These are phyloP conservation scores for Calephelis perditalis DNA, from an alignment of 2,888 invertebrate species.

Conservation along the genomic window DNA sequence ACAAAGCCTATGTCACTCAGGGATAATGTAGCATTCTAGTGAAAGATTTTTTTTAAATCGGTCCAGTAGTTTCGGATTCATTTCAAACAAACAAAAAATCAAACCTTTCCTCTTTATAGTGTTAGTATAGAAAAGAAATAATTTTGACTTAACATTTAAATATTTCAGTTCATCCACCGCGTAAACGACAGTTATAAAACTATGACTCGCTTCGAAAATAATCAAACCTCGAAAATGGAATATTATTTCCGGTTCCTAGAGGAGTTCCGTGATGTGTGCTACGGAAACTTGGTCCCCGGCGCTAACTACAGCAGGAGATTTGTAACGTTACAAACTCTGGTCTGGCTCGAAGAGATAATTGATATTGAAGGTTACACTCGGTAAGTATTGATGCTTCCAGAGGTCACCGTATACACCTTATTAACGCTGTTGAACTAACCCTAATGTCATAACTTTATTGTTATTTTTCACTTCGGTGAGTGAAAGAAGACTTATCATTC, in stretches of 20 bases:
- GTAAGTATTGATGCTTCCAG: constrained; percentile 29
- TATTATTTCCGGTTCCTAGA: constrained; percentile 66
- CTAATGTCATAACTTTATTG: too few species aligned
- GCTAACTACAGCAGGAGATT: constrained; percentile 81
- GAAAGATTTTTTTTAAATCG: too few species aligned
- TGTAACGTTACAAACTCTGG: constrained; percentile 77
- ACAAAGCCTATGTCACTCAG: too few species aligned
- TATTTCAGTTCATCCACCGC: constrained; percentile 55
- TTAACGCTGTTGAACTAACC: too few species aligned
- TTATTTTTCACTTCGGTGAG: too few species aligned
- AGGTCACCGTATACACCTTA: too few species aligned
- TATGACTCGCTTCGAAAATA: constrained; percentile 32
- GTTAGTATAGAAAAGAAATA: too few species aligned
- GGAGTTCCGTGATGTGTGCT: constrained; percentile 67
- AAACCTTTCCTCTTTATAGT: too few species aligned
- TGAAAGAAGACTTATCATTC: too few species aligned
- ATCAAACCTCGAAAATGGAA: constrained; percentile 23
- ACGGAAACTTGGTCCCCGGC: constrained; percentile 77
- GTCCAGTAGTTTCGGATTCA: too few species aligned
- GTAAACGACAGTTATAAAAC: constrained; percentile 52
- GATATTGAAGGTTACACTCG: constrained; percentile 34
- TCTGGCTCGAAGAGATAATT: constrained; percentile 41
- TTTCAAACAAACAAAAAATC: too few species aligned
- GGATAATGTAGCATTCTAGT: too few species aligned
- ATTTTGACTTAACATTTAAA: background rate